These are phyloP conservation scores for Pherbina coryleti DNA, from an alignment of 2,888 invertebrate species.

Conservation along the genomic window DNA sequence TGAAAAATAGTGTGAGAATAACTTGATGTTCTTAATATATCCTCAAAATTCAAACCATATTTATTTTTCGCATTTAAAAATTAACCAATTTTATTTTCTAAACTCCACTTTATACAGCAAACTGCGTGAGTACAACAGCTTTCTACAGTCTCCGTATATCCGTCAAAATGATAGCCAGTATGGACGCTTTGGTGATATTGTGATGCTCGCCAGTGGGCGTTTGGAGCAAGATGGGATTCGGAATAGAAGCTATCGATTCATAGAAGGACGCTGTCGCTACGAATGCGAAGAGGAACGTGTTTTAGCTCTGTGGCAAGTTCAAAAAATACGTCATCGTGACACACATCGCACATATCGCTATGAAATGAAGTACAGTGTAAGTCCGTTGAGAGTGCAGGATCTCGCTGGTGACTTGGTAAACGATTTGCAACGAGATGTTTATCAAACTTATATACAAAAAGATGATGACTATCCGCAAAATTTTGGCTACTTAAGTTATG, in stretches of 20 bases:
- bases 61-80: not conserved
- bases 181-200: slow-evolving; percentile 75
- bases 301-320: slow-evolving; percentile 78
- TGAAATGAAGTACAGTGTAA: slow-evolving; percentile 78
- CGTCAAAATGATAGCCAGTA: slow-evolving; percentile 55
- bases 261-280: slow-evolving; percentile 67
- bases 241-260: slow-evolving; percentile 71
- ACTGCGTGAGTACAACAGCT: slow-evolving; percentile 61
- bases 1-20: no score
- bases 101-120: slow-evolving; percentile 46
- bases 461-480: slow-evolving; percentile 70
- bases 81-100: not conserved
- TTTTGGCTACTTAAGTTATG: slow-evolving; percentile 56
- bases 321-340: slow-evolving; percentile 77
- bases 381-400: slow-evolving; percentile 62
- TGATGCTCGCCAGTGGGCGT: slow-evolving; percentile 76
- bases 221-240: slow-evolving; percentile 70
- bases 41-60: no score
- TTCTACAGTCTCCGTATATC: slow-evolving; percentile 61
- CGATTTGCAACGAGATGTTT: slow-evolving; percentile 37
- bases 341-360: slow-evolving; percentile 72
- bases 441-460: slow-evolving; percentile 74
- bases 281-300: slow-evolving; percentile 67
- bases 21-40: no score
- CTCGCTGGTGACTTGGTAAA: not conserved